Conservation (phyloP, 53 echinoderm and acorn worm species). For the Mesocentrotus franciscanus region DNA sequence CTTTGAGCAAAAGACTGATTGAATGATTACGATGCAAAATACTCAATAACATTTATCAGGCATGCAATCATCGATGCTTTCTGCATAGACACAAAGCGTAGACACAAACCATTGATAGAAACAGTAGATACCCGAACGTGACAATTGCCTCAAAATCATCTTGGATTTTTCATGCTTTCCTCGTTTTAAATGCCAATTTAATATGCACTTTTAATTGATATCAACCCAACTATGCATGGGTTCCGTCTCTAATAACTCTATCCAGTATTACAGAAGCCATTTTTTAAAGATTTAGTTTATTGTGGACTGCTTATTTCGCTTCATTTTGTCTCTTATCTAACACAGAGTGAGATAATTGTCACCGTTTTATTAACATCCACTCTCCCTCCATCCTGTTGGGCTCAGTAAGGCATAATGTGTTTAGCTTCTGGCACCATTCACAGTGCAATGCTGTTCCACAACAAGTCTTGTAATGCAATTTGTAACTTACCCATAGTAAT, state of each 20-base stretch:
- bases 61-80: background rate
- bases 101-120: background rate
- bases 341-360: background rate
- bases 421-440: background rate
- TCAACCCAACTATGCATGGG: background rate
- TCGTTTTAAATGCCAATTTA: background rate
- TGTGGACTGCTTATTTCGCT: background rate
- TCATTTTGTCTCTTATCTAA: background rate
- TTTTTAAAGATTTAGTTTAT: background rate
- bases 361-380: background rate
- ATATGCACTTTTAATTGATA: background rate
- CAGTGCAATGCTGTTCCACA: background rate
- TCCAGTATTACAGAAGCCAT: background rate
- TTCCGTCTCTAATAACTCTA: background rate
- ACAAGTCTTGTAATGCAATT: constrained; percentile 32
- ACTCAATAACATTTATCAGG: background rate
- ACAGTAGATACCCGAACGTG: background rate
- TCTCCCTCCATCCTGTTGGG: background rate
- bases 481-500: background rate
- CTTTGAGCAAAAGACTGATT: background rate
- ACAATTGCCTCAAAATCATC: constrained; percentile 23
- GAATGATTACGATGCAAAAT: background rate
- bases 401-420: background rate
- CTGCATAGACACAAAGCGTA: background rate
- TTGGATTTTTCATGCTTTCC: background rate